These are phyloP conservation scores for Poeciliopsis gracilis DNA, from an alignment of 2,797 vertebrate genomes.

Conservation along the genomic window DNA sequence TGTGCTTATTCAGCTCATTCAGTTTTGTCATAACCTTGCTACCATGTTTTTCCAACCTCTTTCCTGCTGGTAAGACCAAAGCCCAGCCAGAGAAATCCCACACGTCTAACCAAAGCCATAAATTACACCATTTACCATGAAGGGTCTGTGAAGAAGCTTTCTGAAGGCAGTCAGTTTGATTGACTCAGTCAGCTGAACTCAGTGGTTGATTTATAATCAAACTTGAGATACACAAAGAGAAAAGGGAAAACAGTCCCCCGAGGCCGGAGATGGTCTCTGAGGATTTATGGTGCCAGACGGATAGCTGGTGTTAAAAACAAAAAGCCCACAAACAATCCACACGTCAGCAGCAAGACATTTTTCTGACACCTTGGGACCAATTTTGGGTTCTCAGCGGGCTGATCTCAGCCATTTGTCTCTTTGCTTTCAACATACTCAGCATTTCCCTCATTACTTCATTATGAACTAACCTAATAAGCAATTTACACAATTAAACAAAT, in stretches of 20 bases:
- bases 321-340: slow-evolving; percentile 51
- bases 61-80: background rate
- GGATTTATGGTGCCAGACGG: slow-evolving; percentile 31
- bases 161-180: background rate
- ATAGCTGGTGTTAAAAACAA: slow-evolving; percentile 55
- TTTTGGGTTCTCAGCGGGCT: slow-evolving; percentile 40
- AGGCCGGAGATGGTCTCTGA: slow-evolving; percentile 28
- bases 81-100: background rate
- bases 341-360: slow-evolving; percentile 51
- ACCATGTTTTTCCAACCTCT: background rate
- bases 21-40: background rate
- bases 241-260: slow-evolving; percentile 20
- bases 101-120: background rate
- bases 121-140: slow-evolving; percentile 11
- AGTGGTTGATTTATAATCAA: slow-evolving; percentile 24
- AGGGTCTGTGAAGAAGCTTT: background rate
- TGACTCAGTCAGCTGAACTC: slow-evolving; percentile 12
- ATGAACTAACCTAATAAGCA: slow-evolving; percentile 4
- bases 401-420: slow-evolving; percentile 25
- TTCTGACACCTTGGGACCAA: slow-evolving; percentile 31
- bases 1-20: background rate
- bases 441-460: slow-evolving; percentile 8
- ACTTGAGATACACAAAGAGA: slow-evolving; percentile 15
- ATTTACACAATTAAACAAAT: slow-evolving; percentile 10
- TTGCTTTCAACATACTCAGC: slow-evolving; percentile 16